phyloP scores from a whole-genome alignment of 2,888 invertebrate genomes.

The Nephrotoma guestfalica region DNA sequence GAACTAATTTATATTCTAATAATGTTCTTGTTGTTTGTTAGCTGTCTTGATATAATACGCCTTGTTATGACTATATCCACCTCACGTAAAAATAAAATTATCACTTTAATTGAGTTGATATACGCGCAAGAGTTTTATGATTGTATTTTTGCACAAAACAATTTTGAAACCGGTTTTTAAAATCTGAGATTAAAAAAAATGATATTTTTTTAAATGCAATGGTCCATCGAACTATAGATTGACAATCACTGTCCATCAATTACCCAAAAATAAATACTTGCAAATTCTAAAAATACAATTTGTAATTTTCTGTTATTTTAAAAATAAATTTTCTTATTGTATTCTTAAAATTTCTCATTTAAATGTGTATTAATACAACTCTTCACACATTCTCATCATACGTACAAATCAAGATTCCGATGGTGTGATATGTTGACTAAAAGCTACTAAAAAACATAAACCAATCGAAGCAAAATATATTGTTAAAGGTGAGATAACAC shows the following conservation, averaged over 20 bases:
- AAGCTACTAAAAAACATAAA: not conserved
- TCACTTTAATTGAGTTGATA: no score
- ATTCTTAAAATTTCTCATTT: not conserved
- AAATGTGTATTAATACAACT: not conserved
- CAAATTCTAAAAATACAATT: not conserved
- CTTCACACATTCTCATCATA: not conserved
- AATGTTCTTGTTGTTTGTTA: not conserved
- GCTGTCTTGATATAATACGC: not conserved
- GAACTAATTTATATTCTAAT: not conserved
- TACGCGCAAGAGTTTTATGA: no score
- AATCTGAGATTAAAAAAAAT: no score
- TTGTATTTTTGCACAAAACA: no score
- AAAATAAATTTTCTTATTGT: not conserved
- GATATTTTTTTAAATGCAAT: not conserved
- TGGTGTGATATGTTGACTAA: not conserved
- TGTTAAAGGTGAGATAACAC: not conserved
- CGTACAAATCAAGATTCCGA: not conserved
- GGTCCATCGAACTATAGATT: not conserved
- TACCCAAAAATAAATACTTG: not conserved
- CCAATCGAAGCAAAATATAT: not conserved
- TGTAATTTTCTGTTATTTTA: not conserved
- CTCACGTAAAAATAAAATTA: not conserved
- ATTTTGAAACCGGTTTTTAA: no score
- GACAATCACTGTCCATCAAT: not conserved
- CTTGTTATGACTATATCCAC: not conserved